Percentiles rank a stretch among this genome's conserved stretches.
These are phyloP conservation scores for Leptura quadrifasciata DNA, from an alignment of 2,888 invertebrate species.

Conservation along the genomic window DNA sequence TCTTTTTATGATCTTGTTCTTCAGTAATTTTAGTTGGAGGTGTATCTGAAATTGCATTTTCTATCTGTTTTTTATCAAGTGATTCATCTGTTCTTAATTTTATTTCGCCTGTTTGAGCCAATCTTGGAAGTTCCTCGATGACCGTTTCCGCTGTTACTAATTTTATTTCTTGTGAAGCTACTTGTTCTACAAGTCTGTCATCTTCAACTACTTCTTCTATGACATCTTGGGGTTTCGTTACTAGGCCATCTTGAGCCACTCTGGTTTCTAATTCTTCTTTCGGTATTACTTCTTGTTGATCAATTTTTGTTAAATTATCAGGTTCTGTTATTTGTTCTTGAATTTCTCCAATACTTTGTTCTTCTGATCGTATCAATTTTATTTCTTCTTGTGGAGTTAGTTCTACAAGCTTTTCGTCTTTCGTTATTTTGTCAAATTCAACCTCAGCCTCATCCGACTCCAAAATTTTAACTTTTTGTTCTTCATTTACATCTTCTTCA, in stretches of 20 bases:
- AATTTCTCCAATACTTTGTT: background rate
- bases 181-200: conserved; percentile 37
- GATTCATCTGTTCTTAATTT: conserved; percentile 25
- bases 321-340: conserved; percentile 31
- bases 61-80: conserved; percentile 13
- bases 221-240: conserved; percentile 6
- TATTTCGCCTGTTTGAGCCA: conserved; percentile 15
- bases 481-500: background rate
- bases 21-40: background rate
- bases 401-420: conserved; percentile 44
- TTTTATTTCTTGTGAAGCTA: conserved; percentile 32
- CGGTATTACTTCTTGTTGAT: conserved; percentile 35
- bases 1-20: background rate
- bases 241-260: background rate
- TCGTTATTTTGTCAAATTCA: background rate
- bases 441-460: background rate
- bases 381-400: conserved; percentile 49
- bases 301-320: conserved; percentile 44
- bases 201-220: conserved; percentile 9
- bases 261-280: conserved; percentile 35
- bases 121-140: conserved; percentile 41
- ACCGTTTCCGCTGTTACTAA: conserved; percentile 24
- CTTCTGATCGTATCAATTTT: conserved; percentile 23
- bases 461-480: background rate
- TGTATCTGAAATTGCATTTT: background rate